Conservation (phyloP, 2,888 invertebrate genomes). For the Tanypteryx hageni region DNA sequence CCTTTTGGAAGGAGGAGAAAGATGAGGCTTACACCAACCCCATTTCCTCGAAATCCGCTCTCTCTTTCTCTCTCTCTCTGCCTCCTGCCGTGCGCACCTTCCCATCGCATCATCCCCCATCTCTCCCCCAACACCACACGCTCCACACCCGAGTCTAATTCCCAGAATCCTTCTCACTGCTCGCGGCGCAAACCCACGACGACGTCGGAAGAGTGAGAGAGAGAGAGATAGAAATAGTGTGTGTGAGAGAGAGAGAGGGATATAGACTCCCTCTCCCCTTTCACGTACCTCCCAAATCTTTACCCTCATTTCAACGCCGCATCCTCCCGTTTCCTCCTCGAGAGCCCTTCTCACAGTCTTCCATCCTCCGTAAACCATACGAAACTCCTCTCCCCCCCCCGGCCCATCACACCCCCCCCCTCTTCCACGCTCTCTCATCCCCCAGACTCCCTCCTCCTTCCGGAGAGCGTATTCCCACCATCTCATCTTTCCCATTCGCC, state of each 20-base stretch:
- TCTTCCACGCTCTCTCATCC: not conserved
- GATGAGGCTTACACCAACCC: not conserved
- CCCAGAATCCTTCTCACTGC: not conserved
- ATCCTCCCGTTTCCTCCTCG: too few species aligned
- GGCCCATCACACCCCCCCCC: not conserved
- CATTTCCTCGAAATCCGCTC: not conserved
- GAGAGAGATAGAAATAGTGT: not conserved
- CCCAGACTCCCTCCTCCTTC: not conserved
- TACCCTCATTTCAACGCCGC: too few species aligned
- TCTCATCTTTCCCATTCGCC: not conserved
- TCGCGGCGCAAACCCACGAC: too few species aligned
- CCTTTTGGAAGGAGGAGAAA: too few species aligned
- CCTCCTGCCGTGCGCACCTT: not conserved
- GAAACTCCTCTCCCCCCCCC: not conserved
- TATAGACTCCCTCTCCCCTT: not conserved
- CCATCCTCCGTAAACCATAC: not conserved
- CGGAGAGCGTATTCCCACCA: not conserved
- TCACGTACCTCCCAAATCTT: not conserved
- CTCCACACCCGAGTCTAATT: too few species aligned
- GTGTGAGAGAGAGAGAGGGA: not conserved
- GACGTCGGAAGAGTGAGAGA: too few species aligned
- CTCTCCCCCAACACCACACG: constrained; percentile 16
- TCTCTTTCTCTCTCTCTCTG: not conserved
- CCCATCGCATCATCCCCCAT: not conserved
- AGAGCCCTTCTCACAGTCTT: too few species aligned